A percentile compares a stretch with the other conserved stretches of the same genome.
These are phyloP conservation scores for Hystrix brachyura DNA, from an alignment of 2,113 vertebrate genomes.

Conservation along the genomic window DNA sequence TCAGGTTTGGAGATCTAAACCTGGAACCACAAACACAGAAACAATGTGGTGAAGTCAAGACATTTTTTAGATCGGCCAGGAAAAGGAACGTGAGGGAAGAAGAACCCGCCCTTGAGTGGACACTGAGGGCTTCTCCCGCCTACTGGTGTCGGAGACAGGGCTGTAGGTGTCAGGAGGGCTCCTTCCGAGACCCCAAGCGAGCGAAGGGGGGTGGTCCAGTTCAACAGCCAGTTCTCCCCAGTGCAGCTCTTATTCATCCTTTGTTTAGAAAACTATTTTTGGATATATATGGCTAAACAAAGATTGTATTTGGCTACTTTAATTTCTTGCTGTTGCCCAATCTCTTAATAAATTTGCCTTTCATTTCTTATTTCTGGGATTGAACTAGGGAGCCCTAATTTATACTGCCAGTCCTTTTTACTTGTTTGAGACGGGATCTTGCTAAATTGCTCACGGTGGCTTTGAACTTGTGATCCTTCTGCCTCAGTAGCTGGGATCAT, in stretches of 20 bases:
- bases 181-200: neutral
- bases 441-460: no score
- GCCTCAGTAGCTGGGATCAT: no score
- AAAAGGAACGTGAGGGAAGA: neutral
- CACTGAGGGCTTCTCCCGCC: neutral
- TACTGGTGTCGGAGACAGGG: neutral
- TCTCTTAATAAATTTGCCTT: neutral
- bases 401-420: no score
- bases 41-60: neutral
- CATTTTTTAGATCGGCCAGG: neutral
- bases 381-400: neutral
- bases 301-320: neutral
- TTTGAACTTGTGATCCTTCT: no score
- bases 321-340: neutral
- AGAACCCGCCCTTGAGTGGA: neutral
- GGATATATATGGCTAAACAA: neutral
- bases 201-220: neutral
- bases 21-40: neutral
- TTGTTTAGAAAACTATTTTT: neutral
- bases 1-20: neutral
- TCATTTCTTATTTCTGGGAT: neutral
- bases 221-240: neutral
- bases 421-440: no score
- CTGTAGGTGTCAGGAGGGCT: neutral
- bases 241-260: neutral